Conservation (phyloP, 2,888 invertebrate species). For the Tachystola acroxantha region DNA sequence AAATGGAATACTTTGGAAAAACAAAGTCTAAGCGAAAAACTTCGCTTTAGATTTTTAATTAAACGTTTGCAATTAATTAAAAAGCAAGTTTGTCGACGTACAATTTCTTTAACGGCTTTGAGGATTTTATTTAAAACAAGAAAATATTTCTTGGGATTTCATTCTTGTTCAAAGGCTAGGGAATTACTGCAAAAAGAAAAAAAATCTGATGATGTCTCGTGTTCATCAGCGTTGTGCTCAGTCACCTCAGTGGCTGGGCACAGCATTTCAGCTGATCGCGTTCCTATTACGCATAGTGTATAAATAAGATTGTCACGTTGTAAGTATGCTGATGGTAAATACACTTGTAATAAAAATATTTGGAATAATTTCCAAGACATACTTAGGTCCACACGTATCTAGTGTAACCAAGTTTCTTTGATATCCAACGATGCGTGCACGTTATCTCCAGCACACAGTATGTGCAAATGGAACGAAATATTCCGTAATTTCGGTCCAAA, state of each 20-base stretch:
- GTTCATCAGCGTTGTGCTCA: too few species aligned
- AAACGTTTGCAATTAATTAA: conserved; percentile 34
- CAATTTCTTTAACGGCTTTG: background rate
- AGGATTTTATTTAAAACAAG: background rate
- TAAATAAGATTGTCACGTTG: too few species aligned
- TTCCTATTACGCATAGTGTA: too few species aligned
- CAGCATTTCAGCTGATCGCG: too few species aligned
- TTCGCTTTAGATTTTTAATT: conserved; percentile 16
- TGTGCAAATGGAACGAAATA: conserved; percentile 22
- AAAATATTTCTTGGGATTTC: background rate
- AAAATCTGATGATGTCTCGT: too few species aligned
- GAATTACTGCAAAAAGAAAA: too few species aligned
- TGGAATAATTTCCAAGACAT: too few species aligned
- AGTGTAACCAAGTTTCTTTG: background rate
- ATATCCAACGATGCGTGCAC: conserved; percentile 16
- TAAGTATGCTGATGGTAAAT: too few species aligned
- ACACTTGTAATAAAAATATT: too few species aligned
- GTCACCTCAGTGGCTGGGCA: too few species aligned
- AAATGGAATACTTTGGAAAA: too few species aligned
- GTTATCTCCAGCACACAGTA: conserved; percentile 38
- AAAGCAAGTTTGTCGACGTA: conserved; percentile 13
- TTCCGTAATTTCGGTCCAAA: conserved; percentile 8
- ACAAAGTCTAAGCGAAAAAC: background rate
- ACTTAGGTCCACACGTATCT: background rate
- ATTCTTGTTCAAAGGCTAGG: background rate